Percentiles rank a stretch among this genome's conserved stretches.
These are phyloP conservation scores for Sclerodermus sp. DNA, from an alignment of 2,888 invertebrate species.

Conservation along the genomic window DNA sequence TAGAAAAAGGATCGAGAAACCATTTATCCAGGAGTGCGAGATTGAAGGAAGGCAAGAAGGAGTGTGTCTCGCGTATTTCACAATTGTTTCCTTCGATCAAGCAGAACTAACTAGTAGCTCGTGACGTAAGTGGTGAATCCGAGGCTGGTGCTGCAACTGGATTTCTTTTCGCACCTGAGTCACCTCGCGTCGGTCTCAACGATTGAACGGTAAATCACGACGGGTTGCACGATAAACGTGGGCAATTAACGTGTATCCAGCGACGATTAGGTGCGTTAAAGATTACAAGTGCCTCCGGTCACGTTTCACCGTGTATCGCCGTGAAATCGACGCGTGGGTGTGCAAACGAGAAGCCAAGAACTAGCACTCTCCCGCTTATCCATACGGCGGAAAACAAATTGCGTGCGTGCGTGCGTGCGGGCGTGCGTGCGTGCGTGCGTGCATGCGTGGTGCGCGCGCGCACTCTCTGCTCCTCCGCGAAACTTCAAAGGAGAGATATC, in stretches of 20 bases:
- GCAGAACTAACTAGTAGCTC: neutral
- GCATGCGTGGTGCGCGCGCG: too few species aligned
- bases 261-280: slow-evolving; percentile 37
- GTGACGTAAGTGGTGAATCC: slow-evolving; percentile 18
- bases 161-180: slow-evolving; percentile 34
- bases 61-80: too few species aligned
- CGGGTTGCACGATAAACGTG: slow-evolving; percentile 33
- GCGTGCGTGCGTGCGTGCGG: too few species aligned
- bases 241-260: slow-evolving; percentile 39
- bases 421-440: too few species aligned
- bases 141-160: slow-evolving; percentile 22
- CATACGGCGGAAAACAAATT: too few species aligned
- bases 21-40: too few species aligned
- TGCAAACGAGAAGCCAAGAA: slow-evolving; percentile 14
- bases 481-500: too few species aligned
- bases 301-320: slow-evolving; percentile 18
- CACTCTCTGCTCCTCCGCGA: too few species aligned
- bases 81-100: too few species aligned
- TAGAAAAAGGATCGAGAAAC: too few species aligned
- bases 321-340: slow-evolving; percentile 24
- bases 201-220: slow-evolving; percentile 45
- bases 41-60: too few species aligned
- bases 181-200: slow-evolving; percentile 7
- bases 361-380: too few species aligned
- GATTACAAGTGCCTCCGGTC: slow-evolving; percentile 30